These are phyloP conservation scores for Sitodiplosis mosellana DNA, from an alignment of 1,140 invertebrate genomes.

Conservation along the genomic window DNA sequence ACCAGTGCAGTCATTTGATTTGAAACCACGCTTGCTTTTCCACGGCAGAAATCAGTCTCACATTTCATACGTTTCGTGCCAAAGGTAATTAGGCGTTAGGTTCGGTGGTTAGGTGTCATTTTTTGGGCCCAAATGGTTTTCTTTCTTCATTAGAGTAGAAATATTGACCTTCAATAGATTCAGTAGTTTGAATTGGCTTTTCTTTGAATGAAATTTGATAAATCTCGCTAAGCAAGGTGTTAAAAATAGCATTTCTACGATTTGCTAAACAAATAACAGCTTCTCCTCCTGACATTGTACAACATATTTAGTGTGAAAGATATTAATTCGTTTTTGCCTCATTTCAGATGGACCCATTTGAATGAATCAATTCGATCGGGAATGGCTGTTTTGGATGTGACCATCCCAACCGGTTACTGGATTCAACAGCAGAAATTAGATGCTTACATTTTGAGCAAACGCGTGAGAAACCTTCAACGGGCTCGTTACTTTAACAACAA, in stretches of 20 bases:
- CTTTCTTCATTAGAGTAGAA: no score
- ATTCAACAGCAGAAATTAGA: constrained; percentile 81
- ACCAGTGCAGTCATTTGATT: constrained; percentile 55
- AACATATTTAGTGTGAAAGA: no score
- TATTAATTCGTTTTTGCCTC: not conserved
- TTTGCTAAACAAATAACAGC: no score
- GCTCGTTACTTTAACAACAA: constrained; percentile 66
- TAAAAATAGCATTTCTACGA: no score
- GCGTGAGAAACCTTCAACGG: constrained; percentile 61
- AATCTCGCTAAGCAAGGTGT: no score
- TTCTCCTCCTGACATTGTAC: no score
- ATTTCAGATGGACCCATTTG: constrained; percentile 52
- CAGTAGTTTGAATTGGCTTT: not conserved
- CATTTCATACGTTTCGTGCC: constrained; percentile 63
- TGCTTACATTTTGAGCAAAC: constrained; percentile 52
- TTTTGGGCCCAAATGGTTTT: no score
- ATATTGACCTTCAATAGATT: not conserved
- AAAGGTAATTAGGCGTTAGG: no score
- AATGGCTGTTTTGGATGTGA: constrained; percentile 78
- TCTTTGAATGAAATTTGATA: not conserved
- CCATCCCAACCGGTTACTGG: constrained; percentile 85
- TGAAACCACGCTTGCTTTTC: constrained; percentile 51
- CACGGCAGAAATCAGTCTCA: constrained; percentile 86
- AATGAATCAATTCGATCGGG: constrained; percentile 71
- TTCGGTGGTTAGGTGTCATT: no score